phyloP scores from a whole-genome alignment of 2,888 invertebrate species.

The Acrobeloides nanus region DNA sequence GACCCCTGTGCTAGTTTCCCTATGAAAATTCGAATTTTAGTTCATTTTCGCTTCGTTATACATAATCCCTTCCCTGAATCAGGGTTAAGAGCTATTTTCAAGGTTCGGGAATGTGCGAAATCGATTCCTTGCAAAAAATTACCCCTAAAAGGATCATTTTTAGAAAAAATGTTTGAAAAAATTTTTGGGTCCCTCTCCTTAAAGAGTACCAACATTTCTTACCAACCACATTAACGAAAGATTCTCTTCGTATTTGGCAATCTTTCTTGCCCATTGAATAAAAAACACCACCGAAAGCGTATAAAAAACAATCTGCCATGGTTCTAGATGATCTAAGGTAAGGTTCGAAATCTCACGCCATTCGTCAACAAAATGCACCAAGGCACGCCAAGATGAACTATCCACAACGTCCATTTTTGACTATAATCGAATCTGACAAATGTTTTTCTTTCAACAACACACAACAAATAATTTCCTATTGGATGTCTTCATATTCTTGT shows the following conservation, averaged over 20 bases:
- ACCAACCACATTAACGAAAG: slow-evolving; percentile 18
- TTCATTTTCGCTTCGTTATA: too few species aligned
- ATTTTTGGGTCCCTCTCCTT: too few species aligned
- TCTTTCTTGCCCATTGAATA: slow-evolving; percentile 29
- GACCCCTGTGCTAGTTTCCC: too few species aligned
- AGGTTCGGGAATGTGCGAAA: background rate
- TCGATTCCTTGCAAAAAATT: slow-evolving; percentile 1
- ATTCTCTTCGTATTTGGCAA: slow-evolving; percentile 26
- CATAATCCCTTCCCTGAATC: too few species aligned
- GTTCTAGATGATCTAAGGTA: slow-evolving; percentile 35
- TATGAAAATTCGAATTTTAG: too few species aligned
- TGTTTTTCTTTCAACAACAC: too few species aligned
- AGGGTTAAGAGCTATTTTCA: too few species aligned
- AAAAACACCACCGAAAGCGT: slow-evolving; percentile 23
- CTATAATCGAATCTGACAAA: too few species aligned
- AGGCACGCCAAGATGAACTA: slow-evolving; percentile 27
- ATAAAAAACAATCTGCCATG: slow-evolving; percentile 43
- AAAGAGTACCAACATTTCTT: too few species aligned
- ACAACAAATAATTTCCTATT: too few species aligned
- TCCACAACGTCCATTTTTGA: slow-evolving; percentile 21
- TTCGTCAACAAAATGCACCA: slow-evolving; percentile 34
- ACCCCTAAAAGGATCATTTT: slow-evolving; percentile 4
- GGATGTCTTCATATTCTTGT: too few species aligned
- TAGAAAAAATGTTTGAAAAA: too few species aligned
- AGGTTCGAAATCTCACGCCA: slow-evolving; percentile 32